A percentile compares a stretch with the other conserved stretches of the same genome.
phyloP scores from a whole-genome alignment of 2,888 invertebrate genomes.

The Dasypolia templi region DNA sequence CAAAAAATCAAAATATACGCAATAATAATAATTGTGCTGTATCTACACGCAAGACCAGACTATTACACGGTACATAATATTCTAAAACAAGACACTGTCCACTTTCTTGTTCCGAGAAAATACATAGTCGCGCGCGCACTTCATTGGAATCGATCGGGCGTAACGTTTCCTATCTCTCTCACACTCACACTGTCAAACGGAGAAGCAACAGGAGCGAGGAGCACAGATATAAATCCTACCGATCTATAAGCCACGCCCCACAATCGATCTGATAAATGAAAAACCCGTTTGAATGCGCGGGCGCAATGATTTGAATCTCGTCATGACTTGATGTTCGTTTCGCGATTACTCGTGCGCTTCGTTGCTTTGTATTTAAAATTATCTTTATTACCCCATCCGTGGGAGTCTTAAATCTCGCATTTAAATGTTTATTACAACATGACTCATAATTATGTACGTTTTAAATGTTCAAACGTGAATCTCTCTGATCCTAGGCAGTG shows the following conservation, averaged over 20 bases:
- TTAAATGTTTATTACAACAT: slow-evolving; percentile 80
- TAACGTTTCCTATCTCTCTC: slow-evolving; percentile 77
- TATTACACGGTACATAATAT: slow-evolving; percentile 61
- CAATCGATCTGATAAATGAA: slow-evolving; percentile 87
- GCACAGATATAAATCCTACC: slow-evolving; percentile 73
- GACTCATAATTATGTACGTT: slow-evolving; percentile 79
- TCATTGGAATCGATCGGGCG: slow-evolving; percentile 82
- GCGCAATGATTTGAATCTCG: slow-evolving; percentile 82
- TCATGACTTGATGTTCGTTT: slow-evolving; percentile 78
- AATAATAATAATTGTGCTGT: slow-evolving; percentile 53
- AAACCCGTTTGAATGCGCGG: slow-evolving; percentile 79
- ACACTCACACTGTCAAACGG: slow-evolving; percentile 29
- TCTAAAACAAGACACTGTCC: slow-evolving; percentile 64
- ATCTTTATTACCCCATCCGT: slow-evolving; percentile 86
- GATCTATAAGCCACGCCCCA: slow-evolving; percentile 82
- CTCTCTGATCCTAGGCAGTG: slow-evolving; percentile 61
- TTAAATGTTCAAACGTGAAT: slow-evolving; percentile 71
- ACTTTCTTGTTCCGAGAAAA: slow-evolving; percentile 69
- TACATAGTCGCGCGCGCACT: slow-evolving; percentile 69
- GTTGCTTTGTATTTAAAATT: slow-evolving; percentile 84
- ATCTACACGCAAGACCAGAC: slow-evolving; percentile 35
- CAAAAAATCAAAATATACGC: slow-evolving; percentile 60
- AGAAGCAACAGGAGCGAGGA: slow-evolving; percentile 63
- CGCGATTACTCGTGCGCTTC: slow-evolving; percentile 77
- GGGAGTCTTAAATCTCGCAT: slow-evolving; percentile 80